Evolutionary conservation across 1,140 invertebrate genomes (phyloP).

Genomic region (Drosophila bocki): DNA sequence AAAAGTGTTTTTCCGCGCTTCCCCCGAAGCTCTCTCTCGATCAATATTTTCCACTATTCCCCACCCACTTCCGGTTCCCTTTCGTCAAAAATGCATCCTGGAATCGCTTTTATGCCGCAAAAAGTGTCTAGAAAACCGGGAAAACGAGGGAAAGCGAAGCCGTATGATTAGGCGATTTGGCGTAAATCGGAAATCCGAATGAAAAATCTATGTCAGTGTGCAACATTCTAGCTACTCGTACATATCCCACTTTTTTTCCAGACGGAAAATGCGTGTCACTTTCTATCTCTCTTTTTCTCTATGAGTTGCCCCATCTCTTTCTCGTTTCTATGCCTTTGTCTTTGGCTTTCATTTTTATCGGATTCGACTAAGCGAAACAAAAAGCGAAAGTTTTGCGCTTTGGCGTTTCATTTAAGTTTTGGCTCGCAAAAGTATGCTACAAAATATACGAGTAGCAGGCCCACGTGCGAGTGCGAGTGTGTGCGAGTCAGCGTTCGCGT

Average conservation of each 20-base stretch:
- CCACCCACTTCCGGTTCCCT: neutral
- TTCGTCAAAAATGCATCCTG: slow-evolving; percentile 10
- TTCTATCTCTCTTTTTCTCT: neutral
- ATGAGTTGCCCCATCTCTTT: neutral
- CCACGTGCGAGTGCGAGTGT: slow-evolving; percentile 22
- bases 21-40: neutral
- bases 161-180: slow-evolving; percentile 70
- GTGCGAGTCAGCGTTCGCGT: slow-evolving; percentile 7
- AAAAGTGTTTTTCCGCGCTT: slow-evolving; percentile 23
- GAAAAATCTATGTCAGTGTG: slow-evolving; percentile 50
- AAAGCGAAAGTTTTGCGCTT: slow-evolving; percentile 75
- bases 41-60: slow-evolving; percentile 7
- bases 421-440: slow-evolving; percentile 72
- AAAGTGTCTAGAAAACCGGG: neutral
- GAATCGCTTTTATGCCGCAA: neutral
- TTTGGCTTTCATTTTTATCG: slow-evolving; percentile 68
- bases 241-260: slow-evolving; percentile 15
- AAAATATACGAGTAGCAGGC: slow-evolving; percentile 52
- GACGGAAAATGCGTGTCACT: slow-evolving; percentile 53
- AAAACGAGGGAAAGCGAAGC: neutral
- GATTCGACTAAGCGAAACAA: slow-evolving; percentile 64
- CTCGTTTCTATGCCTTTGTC: slow-evolving; percentile 1
- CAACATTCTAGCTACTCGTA: neutral
- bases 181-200: slow-evolving; percentile 53
- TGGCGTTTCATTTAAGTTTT: slow-evolving; percentile 80